These are phyloP conservation scores for Amazona guildingii DNA, from an alignment of 2,113 vertebrate genomes.

Conservation along the genomic window DNA sequence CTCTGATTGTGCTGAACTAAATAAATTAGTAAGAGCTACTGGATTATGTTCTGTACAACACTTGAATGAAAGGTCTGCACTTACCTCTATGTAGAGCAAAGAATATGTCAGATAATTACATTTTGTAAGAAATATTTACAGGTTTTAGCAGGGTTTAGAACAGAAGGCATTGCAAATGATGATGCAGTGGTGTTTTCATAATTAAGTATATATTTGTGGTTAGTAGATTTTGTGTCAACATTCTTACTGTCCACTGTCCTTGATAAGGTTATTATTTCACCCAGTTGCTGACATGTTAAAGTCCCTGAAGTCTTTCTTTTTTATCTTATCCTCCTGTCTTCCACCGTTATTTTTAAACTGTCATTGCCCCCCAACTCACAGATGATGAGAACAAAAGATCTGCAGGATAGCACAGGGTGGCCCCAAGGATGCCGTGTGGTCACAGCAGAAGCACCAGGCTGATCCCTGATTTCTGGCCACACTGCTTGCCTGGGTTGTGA, in stretches of 20 bases:
- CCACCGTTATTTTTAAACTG: not conserved
- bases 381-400: not conserved
- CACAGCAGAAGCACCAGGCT: not conserved
- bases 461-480: not conserved
- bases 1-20: not conserved
- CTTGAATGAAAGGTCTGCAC: not conserved
- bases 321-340: not conserved
- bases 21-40: not conserved
- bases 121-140: not conserved
- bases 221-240: not conserved
- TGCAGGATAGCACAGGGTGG: not conserved
- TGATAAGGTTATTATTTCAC: not conserved
- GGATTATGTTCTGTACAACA: not conserved
- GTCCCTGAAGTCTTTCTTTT: not conserved
- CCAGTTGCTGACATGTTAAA: not conserved
- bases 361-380: not conserved
- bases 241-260: not conserved
- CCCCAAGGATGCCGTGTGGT: accelerated
- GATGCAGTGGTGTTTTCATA: not conserved
- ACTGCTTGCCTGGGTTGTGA: accelerated
- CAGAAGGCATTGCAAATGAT: not conserved
- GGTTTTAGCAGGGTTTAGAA: not conserved
- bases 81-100: not conserved
- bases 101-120: not conserved
- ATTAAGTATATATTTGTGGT: not conserved